phyloP scores from a whole-genome alignment of 2,797 vertebrate species.

The Xenopus petersii region DNA sequence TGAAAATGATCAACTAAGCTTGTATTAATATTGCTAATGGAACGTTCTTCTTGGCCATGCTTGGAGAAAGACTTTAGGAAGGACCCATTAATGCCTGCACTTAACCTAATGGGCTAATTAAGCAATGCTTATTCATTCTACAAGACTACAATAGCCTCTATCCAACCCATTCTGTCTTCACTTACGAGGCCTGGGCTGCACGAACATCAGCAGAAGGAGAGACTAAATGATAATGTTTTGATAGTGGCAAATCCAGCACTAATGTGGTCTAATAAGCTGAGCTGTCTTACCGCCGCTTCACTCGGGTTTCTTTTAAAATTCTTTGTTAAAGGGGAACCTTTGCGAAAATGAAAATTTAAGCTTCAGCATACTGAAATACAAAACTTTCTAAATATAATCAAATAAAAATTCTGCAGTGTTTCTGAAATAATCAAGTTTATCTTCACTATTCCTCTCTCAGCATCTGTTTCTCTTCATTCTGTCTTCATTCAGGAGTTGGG shows the following conservation, averaged over 20 bases:
- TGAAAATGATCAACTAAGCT: slow-evolving; percentile 99
- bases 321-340: not conserved
- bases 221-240: slow-evolving; percentile 72
- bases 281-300: slow-evolving; percentile 55
- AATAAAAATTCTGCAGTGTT: too few species aligned
- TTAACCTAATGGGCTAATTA: slow-evolving; percentile 99
- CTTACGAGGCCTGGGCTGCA: slow-evolving; percentile 70
- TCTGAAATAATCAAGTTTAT: too few species aligned
- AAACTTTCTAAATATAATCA: too few species aligned
- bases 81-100: slow-evolving; percentile 98
- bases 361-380: too few species aligned
- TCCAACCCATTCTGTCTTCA: slow-evolving; percentile 82
- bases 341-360: too few species aligned
- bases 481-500: too few species aligned
- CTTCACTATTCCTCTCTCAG: too few species aligned
- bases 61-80: slow-evolving; percentile 98
- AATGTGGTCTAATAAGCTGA: slow-evolving; percentile 60
- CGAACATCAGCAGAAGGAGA: slow-evolving; percentile 62
- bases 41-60: slow-evolving; percentile 98
- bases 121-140: slow-evolving; percentile 95
- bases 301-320: slow-evolving; percentile 61
- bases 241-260: slow-evolving; percentile 63
- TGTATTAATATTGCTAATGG: slow-evolving; percentile 99
- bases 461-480: too few species aligned
- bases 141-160: slow-evolving; percentile 79